Conservation (phyloP, 1,140 invertebrate species). For the Probaryconus sp. region DNA sequence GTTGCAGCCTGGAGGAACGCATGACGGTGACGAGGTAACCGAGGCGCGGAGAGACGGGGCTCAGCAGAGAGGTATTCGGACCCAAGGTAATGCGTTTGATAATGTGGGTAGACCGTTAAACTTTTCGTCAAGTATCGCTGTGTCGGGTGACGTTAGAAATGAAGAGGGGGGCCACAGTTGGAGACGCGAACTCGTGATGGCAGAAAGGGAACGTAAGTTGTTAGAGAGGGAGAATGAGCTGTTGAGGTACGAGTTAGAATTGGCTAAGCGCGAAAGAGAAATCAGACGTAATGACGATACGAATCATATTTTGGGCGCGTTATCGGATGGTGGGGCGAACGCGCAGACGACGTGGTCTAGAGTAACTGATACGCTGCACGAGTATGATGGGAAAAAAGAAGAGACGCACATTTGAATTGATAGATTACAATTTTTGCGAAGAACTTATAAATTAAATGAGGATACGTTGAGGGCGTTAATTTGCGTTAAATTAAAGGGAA, state of each 20-base stretch:
- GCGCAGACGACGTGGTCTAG: constrained; percentile 1
- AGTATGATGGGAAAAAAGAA: neutral
- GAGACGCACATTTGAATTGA: neutral
- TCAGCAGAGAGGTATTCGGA: too few species aligned
- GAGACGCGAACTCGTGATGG: neutral
- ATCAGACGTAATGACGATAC: too few species aligned
- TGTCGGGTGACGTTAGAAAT: too few species aligned
- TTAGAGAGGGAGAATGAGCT: constrained; percentile 1
- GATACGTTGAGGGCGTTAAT: constrained; percentile 1
- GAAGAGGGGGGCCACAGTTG: neutral
- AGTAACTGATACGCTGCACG: constrained; percentile 2
- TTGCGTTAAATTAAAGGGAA: constrained; percentile 3
- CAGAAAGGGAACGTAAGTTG: constrained; percentile 1
- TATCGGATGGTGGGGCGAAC: neutral
- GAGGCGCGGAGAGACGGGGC: neutral
- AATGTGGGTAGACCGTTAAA: too few species aligned
- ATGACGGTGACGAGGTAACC: too few species aligned
- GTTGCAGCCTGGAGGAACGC: too few species aligned
- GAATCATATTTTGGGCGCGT: too few species aligned
- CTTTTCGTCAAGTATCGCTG: too few species aligned
- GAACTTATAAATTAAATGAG: neutral
- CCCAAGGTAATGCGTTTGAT: too few species aligned
- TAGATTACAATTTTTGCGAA: constrained; percentile 9
- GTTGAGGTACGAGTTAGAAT: constrained; percentile 2
- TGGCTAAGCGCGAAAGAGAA: neutral